phyloP scores from a whole-genome alignment of 30 jellyfish, hydroid and myxozoan species.

The Hydractinia symbiolongicarpus region DNA sequence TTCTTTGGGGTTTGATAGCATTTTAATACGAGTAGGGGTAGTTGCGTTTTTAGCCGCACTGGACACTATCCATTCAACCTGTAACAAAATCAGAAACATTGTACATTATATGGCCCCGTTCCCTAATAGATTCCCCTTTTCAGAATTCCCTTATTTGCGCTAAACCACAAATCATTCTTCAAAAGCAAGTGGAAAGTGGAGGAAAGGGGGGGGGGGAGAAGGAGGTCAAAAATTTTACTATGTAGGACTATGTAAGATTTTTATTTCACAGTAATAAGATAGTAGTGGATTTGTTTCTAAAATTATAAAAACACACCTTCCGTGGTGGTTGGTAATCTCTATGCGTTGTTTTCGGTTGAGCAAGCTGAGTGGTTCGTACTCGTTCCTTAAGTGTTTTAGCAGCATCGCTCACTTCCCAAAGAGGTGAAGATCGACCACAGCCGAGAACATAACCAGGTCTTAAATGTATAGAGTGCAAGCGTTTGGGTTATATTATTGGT shows the following conservation, averaged over 20 bases:
- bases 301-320: slow-evolving; percentile 28
- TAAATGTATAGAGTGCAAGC: neutral
- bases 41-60: slow-evolving; percentile 45
- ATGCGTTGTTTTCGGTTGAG: slow-evolving; percentile 73
- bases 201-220: no score
- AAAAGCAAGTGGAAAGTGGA: neutral
- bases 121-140: neutral
- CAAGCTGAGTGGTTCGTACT: slow-evolving; percentile 37
- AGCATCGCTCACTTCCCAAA: slow-evolving; percentile 71
- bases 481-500: neutral
- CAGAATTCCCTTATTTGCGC: no score
- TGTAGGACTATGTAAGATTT: no score
- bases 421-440: slow-evolving; percentile 92
- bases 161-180: no score
- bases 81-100: neutral
- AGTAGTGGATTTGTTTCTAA: no score
- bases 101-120: neutral
- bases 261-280: no score
- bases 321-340: slow-evolving; percentile 52
- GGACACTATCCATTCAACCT: slow-evolving; percentile 82
- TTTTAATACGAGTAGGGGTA: slow-evolving; percentile 52
- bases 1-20: slow-evolving; percentile 69
- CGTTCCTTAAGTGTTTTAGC: slow-evolving; percentile 55
- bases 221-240: neutral
- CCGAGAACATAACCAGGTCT: slow-evolving; percentile 81